A percentile compares a stretch with the other conserved stretches of the same genome.
Evolutionary conservation across 64 coral and sea anemone genomes (phyloP).

Genomic region (Platygyra sinensis): DNA sequence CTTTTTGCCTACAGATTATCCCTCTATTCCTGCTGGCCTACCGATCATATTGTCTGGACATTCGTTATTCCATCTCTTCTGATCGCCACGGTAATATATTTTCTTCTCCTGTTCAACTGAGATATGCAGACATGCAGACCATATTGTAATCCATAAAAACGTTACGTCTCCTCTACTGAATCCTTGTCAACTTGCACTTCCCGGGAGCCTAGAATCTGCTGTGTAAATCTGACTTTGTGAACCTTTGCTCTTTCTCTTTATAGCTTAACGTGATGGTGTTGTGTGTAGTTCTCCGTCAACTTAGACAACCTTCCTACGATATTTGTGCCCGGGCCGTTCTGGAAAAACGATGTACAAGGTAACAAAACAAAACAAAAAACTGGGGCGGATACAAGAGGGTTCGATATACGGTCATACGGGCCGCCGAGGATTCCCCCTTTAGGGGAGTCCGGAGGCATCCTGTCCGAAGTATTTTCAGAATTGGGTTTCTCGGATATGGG

Average conservation of each 20-base stretch:
- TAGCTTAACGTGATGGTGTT: conserved; percentile 77
- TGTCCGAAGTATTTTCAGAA: too few species aligned
- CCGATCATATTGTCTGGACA: conserved; percentile 78
- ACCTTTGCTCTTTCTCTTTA: conserved; percentile 13
- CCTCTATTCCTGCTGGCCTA: conserved; percentile 80
- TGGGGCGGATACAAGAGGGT: too few species aligned
- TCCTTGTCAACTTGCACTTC: too few species aligned
- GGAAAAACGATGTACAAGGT: conserved; percentile 85
- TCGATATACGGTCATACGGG: too few species aligned
- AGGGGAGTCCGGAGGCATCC: too few species aligned
- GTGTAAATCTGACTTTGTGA: background rate
- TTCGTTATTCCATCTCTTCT: conserved; percentile 70
- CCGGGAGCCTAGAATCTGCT: background rate
- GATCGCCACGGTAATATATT: conserved; percentile 51
- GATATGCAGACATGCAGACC: too few species aligned
- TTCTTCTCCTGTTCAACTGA: background rate
- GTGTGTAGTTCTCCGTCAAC: conserved; percentile 59
- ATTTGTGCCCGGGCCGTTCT: conserved; percentile 78
- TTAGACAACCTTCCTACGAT: conserved; percentile 88
- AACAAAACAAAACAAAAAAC: background rate
- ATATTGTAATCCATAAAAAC: background rate
- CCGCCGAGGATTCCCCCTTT: too few species aligned
- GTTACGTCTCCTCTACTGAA: too few species aligned
- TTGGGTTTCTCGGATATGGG: too few species aligned
- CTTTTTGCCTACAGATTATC: conserved; percentile 42